Evolutionary conservation across 1,140 invertebrate species (phyloP).

Genomic region (Drosophila gunungcola): DNA sequence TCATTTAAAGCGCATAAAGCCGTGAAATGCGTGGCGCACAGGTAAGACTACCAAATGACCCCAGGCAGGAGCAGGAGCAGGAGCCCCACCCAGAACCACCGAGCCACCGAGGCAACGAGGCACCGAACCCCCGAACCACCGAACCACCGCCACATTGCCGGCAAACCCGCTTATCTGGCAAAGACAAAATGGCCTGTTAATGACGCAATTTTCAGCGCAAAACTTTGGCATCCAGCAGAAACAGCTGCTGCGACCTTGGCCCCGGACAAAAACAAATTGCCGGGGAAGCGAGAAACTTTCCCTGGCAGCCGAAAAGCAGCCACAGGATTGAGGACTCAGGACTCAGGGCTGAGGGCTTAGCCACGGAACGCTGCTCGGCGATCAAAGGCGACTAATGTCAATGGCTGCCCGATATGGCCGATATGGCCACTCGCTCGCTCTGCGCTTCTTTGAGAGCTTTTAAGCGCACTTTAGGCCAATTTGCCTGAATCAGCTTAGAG

Average conservation of each 20-base stretch:
- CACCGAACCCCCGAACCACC: background rate
- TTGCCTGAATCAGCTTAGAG: slow-evolving; percentile 47
- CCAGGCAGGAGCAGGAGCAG: slow-evolving; percentile 21
- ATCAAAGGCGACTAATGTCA: slow-evolving; percentile 43
- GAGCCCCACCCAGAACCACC: background rate
- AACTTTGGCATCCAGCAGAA: slow-evolving; percentile 40
- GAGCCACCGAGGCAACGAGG: too few species aligned
- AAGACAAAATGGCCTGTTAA: slow-evolving; percentile 76
- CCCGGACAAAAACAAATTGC: slow-evolving; percentile 54
- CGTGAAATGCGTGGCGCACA: slow-evolving; percentile 61
- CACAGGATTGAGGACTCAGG: slow-evolving; percentile 40
- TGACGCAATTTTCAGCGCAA: slow-evolving; percentile 74
- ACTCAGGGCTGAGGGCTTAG: slow-evolving; percentile 39
- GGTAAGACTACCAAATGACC: slow-evolving; percentile 63
- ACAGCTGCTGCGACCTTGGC: slow-evolving; percentile 47
- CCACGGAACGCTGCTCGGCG: slow-evolving; percentile 23
- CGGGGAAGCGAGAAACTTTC: slow-evolving; percentile 51
- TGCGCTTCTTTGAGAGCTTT: slow-evolving; percentile 28
- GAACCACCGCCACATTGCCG: slow-evolving; percentile 12
- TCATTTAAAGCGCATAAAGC: slow-evolving; percentile 72
- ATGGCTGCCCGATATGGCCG: slow-evolving; percentile 43
- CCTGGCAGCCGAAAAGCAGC: slow-evolving; percentile 3
- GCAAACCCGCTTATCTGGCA: slow-evolving; percentile 49
- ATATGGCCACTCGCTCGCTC: slow-evolving; percentile 36
- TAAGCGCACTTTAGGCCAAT: slow-evolving; percentile 61